Evolutionary conservation across 2,113 vertebrate genomes (phyloP).

Genomic region (Bujurquina vittata): DNA sequence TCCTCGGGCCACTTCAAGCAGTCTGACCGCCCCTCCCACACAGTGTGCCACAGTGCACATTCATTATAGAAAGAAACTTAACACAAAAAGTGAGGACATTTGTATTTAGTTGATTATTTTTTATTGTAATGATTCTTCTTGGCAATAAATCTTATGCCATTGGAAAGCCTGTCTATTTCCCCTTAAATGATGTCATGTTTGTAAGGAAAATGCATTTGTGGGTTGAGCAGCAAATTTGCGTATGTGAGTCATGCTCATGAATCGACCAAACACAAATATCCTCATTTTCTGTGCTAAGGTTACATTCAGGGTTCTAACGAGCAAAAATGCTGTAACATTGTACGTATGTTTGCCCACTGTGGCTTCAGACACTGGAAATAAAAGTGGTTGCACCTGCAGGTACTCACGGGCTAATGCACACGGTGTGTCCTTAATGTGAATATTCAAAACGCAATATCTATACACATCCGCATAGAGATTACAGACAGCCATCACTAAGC

Average conservation of each 20-base stretch:
- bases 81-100: too few relatives aligned
- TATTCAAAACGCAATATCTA: neutral
- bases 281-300: too few relatives aligned
- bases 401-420: neutral
- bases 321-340: neutral
- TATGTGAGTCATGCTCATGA: too few relatives aligned
- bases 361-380: neutral
- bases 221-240: too few relatives aligned
- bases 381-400: neutral
- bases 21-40: slow-evolving; percentile 1
- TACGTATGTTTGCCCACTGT: neutral
- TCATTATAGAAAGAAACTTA: neutral
- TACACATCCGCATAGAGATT: neutral
- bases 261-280: too few relatives aligned
- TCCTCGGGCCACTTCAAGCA: slow-evolving; percentile 26
- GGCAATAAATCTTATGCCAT: too few relatives aligned
- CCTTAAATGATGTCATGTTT: too few relatives aligned
- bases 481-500: neutral
- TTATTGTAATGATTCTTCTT: too few relatives aligned
- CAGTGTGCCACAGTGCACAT: neutral
- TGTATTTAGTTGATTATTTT: too few relatives aligned
- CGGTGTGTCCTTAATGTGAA: neutral
- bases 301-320: neutral
- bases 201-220: too few relatives aligned
- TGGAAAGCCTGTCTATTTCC: too few relatives aligned